A percentile compares a stretch with the other conserved stretches of the same genome.
phyloP scores from a whole-genome alignment of 2,113 vertebrate species.

The Passer domesticus region DNA sequence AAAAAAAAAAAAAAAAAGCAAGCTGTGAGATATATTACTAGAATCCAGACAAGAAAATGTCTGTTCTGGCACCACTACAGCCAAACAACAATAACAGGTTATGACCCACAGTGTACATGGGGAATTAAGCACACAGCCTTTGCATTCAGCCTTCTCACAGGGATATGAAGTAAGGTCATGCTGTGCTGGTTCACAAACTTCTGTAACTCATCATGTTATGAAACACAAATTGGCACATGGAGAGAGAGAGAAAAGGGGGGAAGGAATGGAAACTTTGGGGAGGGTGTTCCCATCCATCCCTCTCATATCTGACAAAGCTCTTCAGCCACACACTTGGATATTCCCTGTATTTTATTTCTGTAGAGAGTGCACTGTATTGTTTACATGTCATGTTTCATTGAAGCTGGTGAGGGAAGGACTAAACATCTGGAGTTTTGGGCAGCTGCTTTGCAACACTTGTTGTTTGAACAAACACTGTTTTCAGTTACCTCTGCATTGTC shows the following conservation, averaged over 20 bases:
- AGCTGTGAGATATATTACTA: conserved; percentile 41
- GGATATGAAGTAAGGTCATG: conserved; percentile 32
- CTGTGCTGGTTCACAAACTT: background rate
- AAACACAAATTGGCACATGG: conserved; percentile 31
- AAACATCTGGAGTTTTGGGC: conserved; percentile 40
- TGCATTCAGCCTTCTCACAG: conserved; percentile 22
- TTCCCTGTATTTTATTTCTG: background rate
- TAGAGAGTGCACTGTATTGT: background rate
- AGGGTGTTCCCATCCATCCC: background rate
- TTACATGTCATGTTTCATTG: background rate
- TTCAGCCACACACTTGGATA: background rate
- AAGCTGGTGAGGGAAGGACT: background rate
- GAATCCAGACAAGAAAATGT: conserved; percentile 49
- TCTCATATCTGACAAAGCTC: background rate
- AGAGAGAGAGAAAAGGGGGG: background rate
- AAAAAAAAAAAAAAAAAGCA: background rate
- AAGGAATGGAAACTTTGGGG: background rate
- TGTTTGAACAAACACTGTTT: conserved; percentile 36
- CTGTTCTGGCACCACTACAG: conserved; percentile 30
- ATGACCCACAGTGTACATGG: background rate
- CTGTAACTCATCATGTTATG: conserved; percentile 43
- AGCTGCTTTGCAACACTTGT: background rate
- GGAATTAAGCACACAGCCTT: conserved; percentile 27
- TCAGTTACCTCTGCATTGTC: background rate
- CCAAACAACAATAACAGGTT: conserved; percentile 54